Base-by-base conservation (phyloP, 2,888 invertebrate genomes). In the Trachelus stipa region DNA sequence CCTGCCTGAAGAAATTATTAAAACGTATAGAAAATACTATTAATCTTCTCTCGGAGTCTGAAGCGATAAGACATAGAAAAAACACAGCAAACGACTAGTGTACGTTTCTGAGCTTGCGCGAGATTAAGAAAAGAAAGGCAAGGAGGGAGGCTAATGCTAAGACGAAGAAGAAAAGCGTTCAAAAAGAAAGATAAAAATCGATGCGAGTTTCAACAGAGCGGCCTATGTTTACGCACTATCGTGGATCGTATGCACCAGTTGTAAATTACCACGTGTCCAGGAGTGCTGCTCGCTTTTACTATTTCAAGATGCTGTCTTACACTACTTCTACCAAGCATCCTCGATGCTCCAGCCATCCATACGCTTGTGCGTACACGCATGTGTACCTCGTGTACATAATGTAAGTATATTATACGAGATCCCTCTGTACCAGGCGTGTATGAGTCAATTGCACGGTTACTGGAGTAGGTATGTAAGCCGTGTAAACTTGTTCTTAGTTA, bases 261-360 rank as follows among this genome's bases (percentile, higher is more conserved):
- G 85, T 84, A 85, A 85, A 85, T 85, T 85, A 85, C 81, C 84
- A 83, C 84, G 83, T 85, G 83, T 84, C 81, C 79, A 77, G 79
- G 74, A 80, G 82, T 81, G 80, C 81, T 82, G 79, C 81, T 82
- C 78, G 80, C 83, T 82, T 82, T 82, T 79, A 81, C 79, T 82
- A 83, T 81, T 81, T 79, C 79, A 75, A 76, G 83, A 80, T 77
- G 73, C 31, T 34, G 71, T 23, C 31, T 31, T 23, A 2, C 11
- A 34, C 71, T 31, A 71, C 71, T 56, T 23, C 56, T 56, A 56
- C 56, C 56, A 23, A 15, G 23, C 23, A 23, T 56, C 56, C 56
- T 23, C 56, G 23, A 56, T 2, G 23, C 56, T 56, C 56, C 56
- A 56, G 23, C 23, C 56, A 23, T 23, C 23, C 56, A 56, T 56